These are phyloP conservation scores for Idaea dimidiata DNA, from an alignment of 2,888 invertebrate species.

Conservation along the genomic window DNA sequence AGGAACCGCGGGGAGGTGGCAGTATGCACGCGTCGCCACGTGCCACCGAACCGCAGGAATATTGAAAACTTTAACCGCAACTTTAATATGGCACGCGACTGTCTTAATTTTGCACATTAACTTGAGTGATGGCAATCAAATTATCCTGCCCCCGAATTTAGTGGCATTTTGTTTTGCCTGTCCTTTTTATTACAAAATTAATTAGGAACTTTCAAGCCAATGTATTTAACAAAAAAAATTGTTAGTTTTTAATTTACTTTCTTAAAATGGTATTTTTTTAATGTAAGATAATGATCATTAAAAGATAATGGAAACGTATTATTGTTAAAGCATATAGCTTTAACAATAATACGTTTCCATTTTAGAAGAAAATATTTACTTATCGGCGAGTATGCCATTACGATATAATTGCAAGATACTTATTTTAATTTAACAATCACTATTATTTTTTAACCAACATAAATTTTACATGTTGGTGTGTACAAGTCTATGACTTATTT, in stretches of 20 bases:
- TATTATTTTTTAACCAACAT: too few species aligned
- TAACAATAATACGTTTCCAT: too few species aligned
- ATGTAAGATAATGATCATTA: too few species aligned
- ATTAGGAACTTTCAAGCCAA: not conserved
- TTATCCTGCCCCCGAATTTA: slow-evolving; percentile 34
- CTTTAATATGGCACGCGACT: slow-evolving; percentile 68
- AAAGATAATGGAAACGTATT: too few species aligned
- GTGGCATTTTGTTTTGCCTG: slow-evolving; percentile 14
- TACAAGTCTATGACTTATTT: too few species aligned
- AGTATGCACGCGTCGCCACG: slow-evolving; percentile 65
- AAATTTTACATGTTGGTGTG: too few species aligned
- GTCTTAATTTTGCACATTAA: slow-evolving; percentile 65
- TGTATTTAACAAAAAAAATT: not conserved
- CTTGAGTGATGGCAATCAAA: slow-evolving; percentile 58
- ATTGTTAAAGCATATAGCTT: too few species aligned
- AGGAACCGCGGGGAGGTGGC: slow-evolving; percentile 64
- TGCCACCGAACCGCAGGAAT: slow-evolving; percentile 58
- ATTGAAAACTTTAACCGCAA: slow-evolving; percentile 75
- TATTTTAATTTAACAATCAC: too few species aligned
- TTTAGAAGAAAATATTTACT: too few species aligned
- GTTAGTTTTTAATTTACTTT: not conserved
- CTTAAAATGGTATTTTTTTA: too few species aligned
- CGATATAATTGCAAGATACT: too few species aligned
- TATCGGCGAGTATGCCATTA: too few species aligned
- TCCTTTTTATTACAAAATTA: not conserved